Evolutionary conservation across 2,113 vertebrate species (phyloP).

Genomic region (Grammomys surdaster): DNA sequence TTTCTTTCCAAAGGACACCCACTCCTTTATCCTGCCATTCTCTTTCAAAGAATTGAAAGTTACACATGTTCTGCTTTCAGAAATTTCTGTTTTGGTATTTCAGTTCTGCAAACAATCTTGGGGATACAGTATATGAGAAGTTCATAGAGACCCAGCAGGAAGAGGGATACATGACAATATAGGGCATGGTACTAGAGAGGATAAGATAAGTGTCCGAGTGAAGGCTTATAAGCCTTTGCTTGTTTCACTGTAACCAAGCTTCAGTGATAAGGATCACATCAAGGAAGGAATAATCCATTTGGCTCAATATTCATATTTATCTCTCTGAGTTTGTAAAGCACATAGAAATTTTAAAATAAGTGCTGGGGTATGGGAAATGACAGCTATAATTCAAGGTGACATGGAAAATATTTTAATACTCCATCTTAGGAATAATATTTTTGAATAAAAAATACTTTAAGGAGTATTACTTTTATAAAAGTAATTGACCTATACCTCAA

Average conservation of each 20-base stretch:
- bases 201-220: background rate
- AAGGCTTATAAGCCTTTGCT: background rate
- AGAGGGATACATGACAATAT: background rate
- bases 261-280: background rate
- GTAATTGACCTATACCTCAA: background rate
- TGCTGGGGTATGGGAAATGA: background rate
- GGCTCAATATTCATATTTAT: background rate
- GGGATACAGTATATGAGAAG: background rate
- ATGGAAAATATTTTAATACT: background rate
- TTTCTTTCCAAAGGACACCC: background rate
- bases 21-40: background rate
- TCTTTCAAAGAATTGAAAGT: background rate
- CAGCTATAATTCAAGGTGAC: background rate
- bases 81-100: background rate
- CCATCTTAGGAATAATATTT: slow-evolving; percentile 27
- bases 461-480: slow-evolving; percentile 16
- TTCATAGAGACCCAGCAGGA: background rate
- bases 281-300: background rate
- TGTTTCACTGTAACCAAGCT: background rate
- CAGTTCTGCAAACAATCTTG: background rate
- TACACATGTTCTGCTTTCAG: background rate
- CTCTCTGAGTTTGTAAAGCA: slow-evolving; percentile 22
- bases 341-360: slow-evolving; percentile 16
- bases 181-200: background rate
- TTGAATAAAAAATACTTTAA: slow-evolving; percentile 43